A percentile compares a stretch with the other conserved stretches of the same genome.
phyloP scores from a whole-genome alignment of 2,888 invertebrate genomes.

The Iphiclides podalirius region DNA sequence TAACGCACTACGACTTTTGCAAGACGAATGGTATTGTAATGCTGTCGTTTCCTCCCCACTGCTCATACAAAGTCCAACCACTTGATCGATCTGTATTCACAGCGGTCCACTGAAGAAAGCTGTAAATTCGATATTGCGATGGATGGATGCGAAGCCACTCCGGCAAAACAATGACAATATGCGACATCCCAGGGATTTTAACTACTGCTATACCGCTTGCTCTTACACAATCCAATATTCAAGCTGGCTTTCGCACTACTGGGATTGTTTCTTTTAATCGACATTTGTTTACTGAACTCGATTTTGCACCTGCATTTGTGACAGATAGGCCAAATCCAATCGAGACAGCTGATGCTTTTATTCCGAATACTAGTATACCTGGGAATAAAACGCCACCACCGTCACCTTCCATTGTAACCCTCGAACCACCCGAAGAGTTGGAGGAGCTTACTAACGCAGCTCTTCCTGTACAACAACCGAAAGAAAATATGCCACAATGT shows the following conservation, averaged over 20 bases:
- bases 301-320: constrained; percentile 36
- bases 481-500: not conserved
- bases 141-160: constrained; percentile 37
- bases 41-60: constrained; percentile 36
- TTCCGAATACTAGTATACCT: constrained; percentile 4
- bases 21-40: constrained; percentile 33
- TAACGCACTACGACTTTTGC: constrained; percentile 27
- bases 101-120: constrained; percentile 37
- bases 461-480: not conserved
- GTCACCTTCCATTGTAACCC: constrained; percentile 9
- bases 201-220: constrained; percentile 31
- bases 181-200: constrained; percentile 37
- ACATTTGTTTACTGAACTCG: constrained; percentile 31
- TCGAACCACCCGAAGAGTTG: not conserved
- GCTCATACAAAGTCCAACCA: constrained; percentile 36
- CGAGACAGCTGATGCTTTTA: not conserved
- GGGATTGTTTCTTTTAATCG: constrained; percentile 36
- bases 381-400: constrained; percentile 14
- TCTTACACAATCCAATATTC: constrained; percentile 32
- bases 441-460: not conserved
- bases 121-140: constrained; percentile 32
- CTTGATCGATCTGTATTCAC: constrained; percentile 33
- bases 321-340: constrained; percentile 32
- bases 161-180: constrained; percentile 37
- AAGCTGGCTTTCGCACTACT: constrained; percentile 32